phyloP scores from a whole-genome alignment of 2,797 vertebrate species.

The Hydrocynus forskahlii region DNA sequence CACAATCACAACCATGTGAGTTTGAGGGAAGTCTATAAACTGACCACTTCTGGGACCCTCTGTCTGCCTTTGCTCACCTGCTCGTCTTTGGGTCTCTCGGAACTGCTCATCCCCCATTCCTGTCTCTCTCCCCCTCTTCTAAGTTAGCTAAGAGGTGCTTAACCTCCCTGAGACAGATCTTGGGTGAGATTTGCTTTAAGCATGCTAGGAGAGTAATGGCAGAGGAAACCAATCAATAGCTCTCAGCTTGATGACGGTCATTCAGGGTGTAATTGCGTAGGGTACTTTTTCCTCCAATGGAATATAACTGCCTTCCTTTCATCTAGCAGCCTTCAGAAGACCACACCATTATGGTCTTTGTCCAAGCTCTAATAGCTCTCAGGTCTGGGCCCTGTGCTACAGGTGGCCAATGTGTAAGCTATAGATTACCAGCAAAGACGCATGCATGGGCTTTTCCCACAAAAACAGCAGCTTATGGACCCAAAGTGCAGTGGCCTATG shows the following conservation, averaged over 20 bases:
- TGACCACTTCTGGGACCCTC: conserved; percentile 23
- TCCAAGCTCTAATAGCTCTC: conserved; percentile 50
- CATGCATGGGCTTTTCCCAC: conserved; percentile 30
- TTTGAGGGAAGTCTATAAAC: conserved; percentile 11
- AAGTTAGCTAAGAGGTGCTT: conserved; percentile 53
- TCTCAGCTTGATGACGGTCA: conserved; percentile 64
- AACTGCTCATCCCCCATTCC: conserved; percentile 19
- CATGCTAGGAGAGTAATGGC: conserved; percentile 53
- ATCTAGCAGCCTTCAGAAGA: conserved; percentile 59
- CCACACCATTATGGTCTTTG: conserved; percentile 52
- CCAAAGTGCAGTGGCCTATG: conserved; percentile 13
- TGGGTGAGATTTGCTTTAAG: conserved; percentile 58
- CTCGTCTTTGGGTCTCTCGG: conserved; percentile 10
- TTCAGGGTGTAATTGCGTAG: conserved; percentile 59
- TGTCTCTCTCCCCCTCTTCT: conserved; percentile 19
- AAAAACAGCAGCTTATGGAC: conserved; percentile 13
- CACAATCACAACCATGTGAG: conserved; percentile 31
- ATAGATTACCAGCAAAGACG: conserved; percentile 28
- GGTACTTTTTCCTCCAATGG: conserved; percentile 65
- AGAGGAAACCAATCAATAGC: conserved; percentile 63
- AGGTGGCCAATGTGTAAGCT: conserved; percentile 38
- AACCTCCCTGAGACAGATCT: conserved; percentile 50
- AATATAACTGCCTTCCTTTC: conserved; percentile 68
- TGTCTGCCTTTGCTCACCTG: conserved; percentile 22
- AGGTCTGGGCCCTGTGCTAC: conserved; percentile 37